A percentile compares a stretch with the other conserved stretches of the same genome.
Conservation (phyloP, 53 echinoderm and acorn worm genomes). For the Apostichopus leukothele region DNA sequence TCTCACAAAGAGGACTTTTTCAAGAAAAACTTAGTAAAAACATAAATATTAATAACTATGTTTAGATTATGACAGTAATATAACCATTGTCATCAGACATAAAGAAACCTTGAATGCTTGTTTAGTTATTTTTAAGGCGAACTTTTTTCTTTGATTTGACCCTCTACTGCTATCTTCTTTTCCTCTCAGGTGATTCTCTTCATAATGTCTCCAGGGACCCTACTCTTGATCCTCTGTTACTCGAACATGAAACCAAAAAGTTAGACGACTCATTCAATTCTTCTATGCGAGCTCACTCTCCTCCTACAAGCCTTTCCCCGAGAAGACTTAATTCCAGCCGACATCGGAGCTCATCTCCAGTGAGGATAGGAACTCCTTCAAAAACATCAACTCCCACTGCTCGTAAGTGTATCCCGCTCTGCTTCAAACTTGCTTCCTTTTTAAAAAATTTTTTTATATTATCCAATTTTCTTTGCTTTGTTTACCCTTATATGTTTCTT, state of each 20-base stretch:
- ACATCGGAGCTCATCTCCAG: conserved; percentile 81
- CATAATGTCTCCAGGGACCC: conserved; percentile 90
- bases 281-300: conserved; percentile 56
- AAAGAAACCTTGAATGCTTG: no score
- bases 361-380: conserved; percentile 65
- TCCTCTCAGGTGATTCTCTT: conserved; percentile 76
- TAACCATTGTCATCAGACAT: no score
- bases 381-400: conserved; percentile 85
- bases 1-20: no score
- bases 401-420: conserved; percentile 51
- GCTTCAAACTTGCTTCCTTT: no score
- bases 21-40: no score
- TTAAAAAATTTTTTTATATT: no score
- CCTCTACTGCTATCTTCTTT: background rate
- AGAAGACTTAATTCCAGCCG: conserved; percentile 65
- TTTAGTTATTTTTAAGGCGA: no score
- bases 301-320: conserved; percentile 73
- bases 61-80: no score
- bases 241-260: conserved; percentile 95
- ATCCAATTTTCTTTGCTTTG: no score
- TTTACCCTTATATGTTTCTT: no score
- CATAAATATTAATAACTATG: no score
- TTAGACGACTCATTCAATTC: conserved; percentile 90
- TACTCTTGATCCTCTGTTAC: conserved; percentile 83
- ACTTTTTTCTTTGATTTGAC: no score